Conservation (phyloP, 2,888 invertebrate genomes). For the Xestobium rufovillosum region DNA sequence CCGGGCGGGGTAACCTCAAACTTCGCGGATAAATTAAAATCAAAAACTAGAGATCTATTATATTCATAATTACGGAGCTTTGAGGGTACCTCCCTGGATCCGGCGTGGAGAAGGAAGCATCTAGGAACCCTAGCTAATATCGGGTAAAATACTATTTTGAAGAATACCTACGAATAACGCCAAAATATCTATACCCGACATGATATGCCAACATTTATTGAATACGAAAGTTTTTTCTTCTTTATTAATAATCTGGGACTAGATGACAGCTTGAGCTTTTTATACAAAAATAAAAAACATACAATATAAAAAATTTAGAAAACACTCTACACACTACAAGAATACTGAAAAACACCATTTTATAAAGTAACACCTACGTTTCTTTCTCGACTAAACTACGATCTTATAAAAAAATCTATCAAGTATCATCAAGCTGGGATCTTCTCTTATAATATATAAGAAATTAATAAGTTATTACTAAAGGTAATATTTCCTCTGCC, state of each 20-base stretch:
- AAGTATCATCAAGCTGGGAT: conserved; percentile 38
- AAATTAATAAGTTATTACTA: no score
- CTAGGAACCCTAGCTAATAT: conserved; percentile 37
- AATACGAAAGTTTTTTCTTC: conserved; percentile 26
- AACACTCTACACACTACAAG: conserved; percentile 43
- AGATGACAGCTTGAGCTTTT: conserved; percentile 45
- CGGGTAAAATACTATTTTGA: conserved; percentile 18
- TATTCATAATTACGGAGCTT: no score
- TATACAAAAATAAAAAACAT: conserved; percentile 46
- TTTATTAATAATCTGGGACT: conserved; percentile 36
- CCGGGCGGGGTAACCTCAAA: neutral
- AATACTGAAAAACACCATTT: conserved; percentile 45
- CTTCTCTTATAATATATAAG: conserved; percentile 34
- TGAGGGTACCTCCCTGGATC: neutral
- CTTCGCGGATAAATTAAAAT: conserved; percentile 5
- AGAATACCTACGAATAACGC: conserved; percentile 17
- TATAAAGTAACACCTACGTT: conserved; percentile 39
- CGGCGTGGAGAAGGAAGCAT: conserved; percentile 35
- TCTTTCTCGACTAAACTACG: conserved; percentile 35
- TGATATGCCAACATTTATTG: conserved; percentile 42
- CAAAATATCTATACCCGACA: conserved; percentile 33
- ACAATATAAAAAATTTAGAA: conserved; percentile 43
- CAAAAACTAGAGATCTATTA: conserved; percentile 9
- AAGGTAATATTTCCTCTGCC: no score
- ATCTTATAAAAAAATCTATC: conserved; percentile 39